These are phyloP conservation scores for Rhorus exstirpatorius DNA, from an alignment of 2,888 invertebrate genomes.

Conservation along the genomic window DNA sequence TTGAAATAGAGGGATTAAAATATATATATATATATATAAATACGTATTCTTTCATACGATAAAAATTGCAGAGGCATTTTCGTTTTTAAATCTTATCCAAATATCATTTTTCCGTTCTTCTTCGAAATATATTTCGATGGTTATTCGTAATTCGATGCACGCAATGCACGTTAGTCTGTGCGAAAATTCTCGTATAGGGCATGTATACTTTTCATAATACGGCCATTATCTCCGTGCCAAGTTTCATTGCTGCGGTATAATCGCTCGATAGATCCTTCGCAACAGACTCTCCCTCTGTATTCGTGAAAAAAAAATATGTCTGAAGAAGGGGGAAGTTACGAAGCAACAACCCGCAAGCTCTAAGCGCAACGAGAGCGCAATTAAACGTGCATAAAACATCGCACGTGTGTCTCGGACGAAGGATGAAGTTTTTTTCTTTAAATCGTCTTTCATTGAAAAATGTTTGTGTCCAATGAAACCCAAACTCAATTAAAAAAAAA, in stretches of 20 bases:
- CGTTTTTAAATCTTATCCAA: neutral
- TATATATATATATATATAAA: no score
- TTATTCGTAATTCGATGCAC: no score
- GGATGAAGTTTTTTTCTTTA: no score
- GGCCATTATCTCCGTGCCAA: neutral
- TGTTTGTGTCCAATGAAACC: no score
- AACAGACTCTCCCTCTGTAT: slow-evolving; percentile 50
- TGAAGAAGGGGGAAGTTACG: slow-evolving; percentile 12
- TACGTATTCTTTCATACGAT: no score
- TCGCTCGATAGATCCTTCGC: slow-evolving; percentile 38
- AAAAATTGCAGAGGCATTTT: neutral
- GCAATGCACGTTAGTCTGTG: no score
- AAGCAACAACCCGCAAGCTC: slow-evolving; percentile 26
- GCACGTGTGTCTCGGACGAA: neutral
- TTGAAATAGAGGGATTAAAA: no score
- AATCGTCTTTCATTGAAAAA: no score
- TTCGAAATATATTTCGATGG: no score
- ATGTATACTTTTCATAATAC: neutral
- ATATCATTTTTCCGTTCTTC: neutral
- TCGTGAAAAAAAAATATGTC: slow-evolving; percentile 1
- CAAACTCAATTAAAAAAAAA: no score
- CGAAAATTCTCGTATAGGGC: no score
- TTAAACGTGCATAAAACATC: slow-evolving; percentile 14
- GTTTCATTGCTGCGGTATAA: slow-evolving; percentile 24
- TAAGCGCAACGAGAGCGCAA: slow-evolving; percentile 39